Percentiles rank a stretch among this genome's conserved stretches.
phyloP scores from a whole-genome alignment of 2,888 invertebrate genomes.

The Theristus sp. region DNA sequence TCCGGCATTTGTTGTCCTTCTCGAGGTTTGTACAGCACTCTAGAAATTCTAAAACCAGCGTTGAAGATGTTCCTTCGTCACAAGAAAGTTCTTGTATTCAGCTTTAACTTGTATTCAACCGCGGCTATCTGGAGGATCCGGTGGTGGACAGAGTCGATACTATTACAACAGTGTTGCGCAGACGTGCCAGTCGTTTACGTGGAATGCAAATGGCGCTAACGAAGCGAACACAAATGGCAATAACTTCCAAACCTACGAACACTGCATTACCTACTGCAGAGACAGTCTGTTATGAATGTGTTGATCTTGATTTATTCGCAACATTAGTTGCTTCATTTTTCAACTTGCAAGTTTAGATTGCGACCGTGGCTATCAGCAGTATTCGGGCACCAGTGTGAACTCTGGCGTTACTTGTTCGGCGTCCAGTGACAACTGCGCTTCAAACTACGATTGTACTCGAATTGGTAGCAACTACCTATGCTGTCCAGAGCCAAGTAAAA shows the following conservation, averaged over 20 bases:
- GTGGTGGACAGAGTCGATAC: not conserved
- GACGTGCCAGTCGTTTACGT: not conserved
- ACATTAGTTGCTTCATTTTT: not conserved
- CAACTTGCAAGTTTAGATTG: slow-evolving; percentile 15
- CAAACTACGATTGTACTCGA: not conserved
- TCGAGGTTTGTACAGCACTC: not conserved
- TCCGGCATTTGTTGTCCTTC: slow-evolving; percentile 5
- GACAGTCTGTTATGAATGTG: slow-evolving; percentile 9
- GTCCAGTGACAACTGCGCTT: not conserved
- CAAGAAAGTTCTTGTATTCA: not conserved
- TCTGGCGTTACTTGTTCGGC: not conserved
- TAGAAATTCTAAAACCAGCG: too few relatives aligned
- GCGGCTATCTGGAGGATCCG: not conserved
- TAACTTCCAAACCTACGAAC: not conserved
- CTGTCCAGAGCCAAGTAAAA: not conserved
- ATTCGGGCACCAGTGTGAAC: slow-evolving; percentile 13
- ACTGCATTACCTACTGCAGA: not conserved
- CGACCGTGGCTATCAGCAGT: slow-evolving; percentile 25
- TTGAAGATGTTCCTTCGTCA: too few relatives aligned
- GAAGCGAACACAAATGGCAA: not conserved
- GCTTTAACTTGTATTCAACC: slow-evolving; percentile 2
- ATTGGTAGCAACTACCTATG: not conserved
- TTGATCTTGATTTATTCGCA: too few relatives aligned
- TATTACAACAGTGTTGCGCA: not conserved
- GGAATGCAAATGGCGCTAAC: not conserved